Base-by-base conservation (phyloP, 2,888 invertebrate species). In the Encarsia formosa region DNA sequence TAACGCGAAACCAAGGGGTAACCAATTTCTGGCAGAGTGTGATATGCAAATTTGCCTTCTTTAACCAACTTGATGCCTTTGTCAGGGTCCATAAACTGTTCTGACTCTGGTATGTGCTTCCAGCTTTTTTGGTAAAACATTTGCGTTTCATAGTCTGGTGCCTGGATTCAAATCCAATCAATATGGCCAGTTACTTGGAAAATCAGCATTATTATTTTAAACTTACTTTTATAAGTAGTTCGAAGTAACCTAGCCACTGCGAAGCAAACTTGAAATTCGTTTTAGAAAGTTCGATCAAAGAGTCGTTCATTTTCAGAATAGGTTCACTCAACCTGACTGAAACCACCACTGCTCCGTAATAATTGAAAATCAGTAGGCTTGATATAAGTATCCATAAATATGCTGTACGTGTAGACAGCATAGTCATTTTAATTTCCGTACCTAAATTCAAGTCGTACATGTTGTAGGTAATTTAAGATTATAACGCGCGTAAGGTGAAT, bases 271-370 rank as follows among this genome's bases (percentile, higher is more conserved):
- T 61, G 11, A 71, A 34, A 22, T 64, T 57, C 29, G 65, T 62
- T 18, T 63, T 60, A 0, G 63, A 59, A 4, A 71, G 60, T 15
- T 66, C 61, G 3, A 61, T 62, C 2, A 71, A 58, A 1, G 69
- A 69, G 57, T 71, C 70, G 39, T 71, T 70, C 58, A 70, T 68
- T 60, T 68, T 70, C 3, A 65, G 63, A 4, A 69, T 59, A 2
- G 71, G 69, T 35, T 66, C 60, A 48, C 63, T 68, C 6, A 71
- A 57, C 32, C 69, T 64, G 5, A 65, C 65, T 1, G 71, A 70
- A 4, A 71, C 70, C 4, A 71, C 63, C 42, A 66, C 66, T 4
- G 63, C 69, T 2, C 68, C 65, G 42, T 71, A 71, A 50, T 68
- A 71, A 56, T 69, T 71, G 24, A 64, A 68, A 32, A 70, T 59